A percentile compares a stretch with the other conserved stretches of the same genome.
phyloP scores from a whole-genome alignment of 92 coral and sea anemone genomes.

The Micromussa lordhowensis region DNA sequence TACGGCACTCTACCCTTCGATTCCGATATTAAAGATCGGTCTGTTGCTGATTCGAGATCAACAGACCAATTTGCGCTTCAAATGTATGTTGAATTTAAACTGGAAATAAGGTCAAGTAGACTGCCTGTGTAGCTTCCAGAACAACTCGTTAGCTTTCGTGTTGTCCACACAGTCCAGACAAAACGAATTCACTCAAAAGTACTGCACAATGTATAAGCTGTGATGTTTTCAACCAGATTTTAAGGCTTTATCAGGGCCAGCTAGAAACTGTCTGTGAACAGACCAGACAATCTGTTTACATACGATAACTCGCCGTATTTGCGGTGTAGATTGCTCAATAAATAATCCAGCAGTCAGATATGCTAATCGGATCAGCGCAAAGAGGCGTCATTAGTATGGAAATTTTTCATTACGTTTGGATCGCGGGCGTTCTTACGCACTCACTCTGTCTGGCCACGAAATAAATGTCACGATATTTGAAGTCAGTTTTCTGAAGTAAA shows the following conservation, averaged over 20 bases:
- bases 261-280: not conserved
- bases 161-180: not conserved
- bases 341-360: not conserved
- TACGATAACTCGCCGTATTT: not conserved
- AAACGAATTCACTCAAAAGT: not conserved
- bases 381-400: not conserved
- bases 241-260: not conserved
- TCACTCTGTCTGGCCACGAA: not conserved
- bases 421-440: not conserved
- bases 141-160: not conserved
- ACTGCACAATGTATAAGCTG: not conserved
- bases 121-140: too few relatives aligned
- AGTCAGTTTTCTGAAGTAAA: too few relatives aligned
- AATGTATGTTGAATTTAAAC: too few relatives aligned
- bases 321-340: not conserved
- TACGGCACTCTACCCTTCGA: too few relatives aligned
- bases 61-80: too few relatives aligned
- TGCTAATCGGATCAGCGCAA: not conserved
- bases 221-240: not conserved
- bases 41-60: too few relatives aligned
- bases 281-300: not conserved
- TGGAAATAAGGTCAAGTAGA: too few relatives aligned
- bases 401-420: not conserved
- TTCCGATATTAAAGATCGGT: too few relatives aligned
- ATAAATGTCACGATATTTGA: too few relatives aligned